Evolutionary conservation across 2,113 vertebrate genomes (phyloP), one percentile per base, ranked within the genome.

Genomic region (Numida meleagris): DNA sequence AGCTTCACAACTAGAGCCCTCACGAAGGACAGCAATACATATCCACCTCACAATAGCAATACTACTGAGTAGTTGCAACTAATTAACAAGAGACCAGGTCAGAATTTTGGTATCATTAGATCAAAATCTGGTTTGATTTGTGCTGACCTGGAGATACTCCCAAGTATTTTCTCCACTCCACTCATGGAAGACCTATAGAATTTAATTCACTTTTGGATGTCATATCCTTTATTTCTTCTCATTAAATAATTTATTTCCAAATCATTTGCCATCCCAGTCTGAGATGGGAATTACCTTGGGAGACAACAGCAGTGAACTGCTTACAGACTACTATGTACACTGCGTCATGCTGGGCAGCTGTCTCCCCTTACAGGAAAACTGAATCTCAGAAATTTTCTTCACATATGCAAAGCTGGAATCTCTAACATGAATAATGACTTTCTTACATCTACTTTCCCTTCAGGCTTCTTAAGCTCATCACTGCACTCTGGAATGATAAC

Each of bases 11-110:
- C 65, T 19, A 48, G 48, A 82, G 34, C 29, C 12, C 20, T 40
- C 46, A 9, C 42, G 46, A 76, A 55, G 45, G 12, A 71, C 13
- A 36, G 45, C 36, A 48, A 38, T 0, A 10, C 1, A 0, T 4
- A 31, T n/a, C 45, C 46, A 59, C 43, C 29, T 73, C 5, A 0
- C 1, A 0, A 33, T 13, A 71, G 57, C 79, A 29, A 2, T 7
- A 27, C 19, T 3, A 42, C 2, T 4, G 3, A 59, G 57, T 5
- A 53, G 19, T 25, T 65, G 3, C 40, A 65, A 21, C 43, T 27
- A 23, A 62, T 5, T 33, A 43, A 45, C 68, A 70, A 6, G 0
- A 42, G 19, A 23, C 21, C 1, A 3, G 10, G 8, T 12, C 73
- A 29, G n/a, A 43, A 24, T 13, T 57, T 57, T 65, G 57, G 48